Conservation (phyloP, 2,113 vertebrate genomes). For the Cyprinodon tularosa region DNA sequence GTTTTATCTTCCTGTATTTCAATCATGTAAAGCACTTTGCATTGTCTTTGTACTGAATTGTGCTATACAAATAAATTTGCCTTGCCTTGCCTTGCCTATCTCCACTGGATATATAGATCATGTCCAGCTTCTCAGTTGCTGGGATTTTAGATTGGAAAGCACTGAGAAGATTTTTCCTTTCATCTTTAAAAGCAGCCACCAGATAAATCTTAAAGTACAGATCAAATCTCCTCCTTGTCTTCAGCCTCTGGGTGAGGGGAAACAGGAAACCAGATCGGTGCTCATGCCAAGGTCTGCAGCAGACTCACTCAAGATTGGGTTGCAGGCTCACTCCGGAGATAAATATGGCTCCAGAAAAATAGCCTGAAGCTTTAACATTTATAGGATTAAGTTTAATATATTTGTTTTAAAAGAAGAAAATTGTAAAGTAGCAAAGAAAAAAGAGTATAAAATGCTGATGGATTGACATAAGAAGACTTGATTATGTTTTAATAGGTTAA, state of each 20-base stretch:
- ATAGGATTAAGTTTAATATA: slow-evolving; percentile 30
- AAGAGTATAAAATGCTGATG: slow-evolving; percentile 12
- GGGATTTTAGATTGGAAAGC: not conserved
- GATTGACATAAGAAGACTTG: slow-evolving; percentile 4
- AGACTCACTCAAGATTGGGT: slow-evolving; percentile 5
- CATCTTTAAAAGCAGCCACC: not conserved
- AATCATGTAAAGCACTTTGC: too few relatives aligned
- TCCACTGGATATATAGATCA: not conserved
- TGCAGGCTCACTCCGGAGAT: slow-evolving; percentile 48
- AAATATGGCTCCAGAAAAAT: slow-evolving; percentile 1
- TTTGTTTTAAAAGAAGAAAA: slow-evolving; percentile 28
- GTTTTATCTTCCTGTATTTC: too few relatives aligned
- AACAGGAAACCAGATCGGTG: slow-evolving; percentile 34
- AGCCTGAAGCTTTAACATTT: slow-evolving; percentile 35
- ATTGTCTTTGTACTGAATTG: too few relatives aligned
- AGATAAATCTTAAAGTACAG: slow-evolving; percentile 21
- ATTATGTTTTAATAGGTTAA: slow-evolving; percentile 41
- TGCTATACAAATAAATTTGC: too few relatives aligned
- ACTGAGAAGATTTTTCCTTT: not conserved
- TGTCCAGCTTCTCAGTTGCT: not conserved
- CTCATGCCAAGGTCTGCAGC: slow-evolving; percentile 52
- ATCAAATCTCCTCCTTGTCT: slow-evolving; percentile 19
- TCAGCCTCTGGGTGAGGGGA: slow-evolving; percentile 17
- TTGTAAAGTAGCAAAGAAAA: slow-evolving; percentile 2
- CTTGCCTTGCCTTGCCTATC: not conserved